A percentile compares a stretch with the other conserved stretches of the same genome.
Conservation (phyloP, 2,888 invertebrate genomes). For the Brenthis ino region DNA sequence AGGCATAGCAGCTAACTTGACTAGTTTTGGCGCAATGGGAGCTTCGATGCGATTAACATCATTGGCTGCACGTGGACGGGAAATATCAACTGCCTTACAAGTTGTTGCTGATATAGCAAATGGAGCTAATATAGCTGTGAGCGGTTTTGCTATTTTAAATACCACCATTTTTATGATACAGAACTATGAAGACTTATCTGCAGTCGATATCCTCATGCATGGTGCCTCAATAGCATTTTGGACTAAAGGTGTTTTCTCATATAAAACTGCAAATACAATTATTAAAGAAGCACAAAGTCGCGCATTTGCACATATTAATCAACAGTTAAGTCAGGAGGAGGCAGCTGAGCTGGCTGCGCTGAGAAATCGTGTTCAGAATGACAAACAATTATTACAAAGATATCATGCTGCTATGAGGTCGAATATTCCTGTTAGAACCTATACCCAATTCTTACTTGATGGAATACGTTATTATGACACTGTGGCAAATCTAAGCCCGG, state of each 20-base stretch:
- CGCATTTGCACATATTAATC: conserved; percentile 40
- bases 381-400: conserved; percentile 40
- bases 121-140: conserved; percentile 42
- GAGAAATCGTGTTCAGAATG: conserved; percentile 40
- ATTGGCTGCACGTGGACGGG: conserved; percentile 40
- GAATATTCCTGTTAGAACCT: conserved; percentile 38
- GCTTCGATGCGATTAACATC: conserved; percentile 45
- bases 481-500: conserved; percentile 38
- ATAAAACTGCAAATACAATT: conserved; percentile 42
- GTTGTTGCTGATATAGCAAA: conserved; percentile 43
- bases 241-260: conserved; percentile 43
- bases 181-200: conserved; percentile 40
- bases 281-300: conserved; percentile 42
- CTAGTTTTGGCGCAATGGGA: conserved; percentile 46
- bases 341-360: conserved; percentile 33
- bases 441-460: conserved; percentile 41
- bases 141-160: conserved; percentile 42
- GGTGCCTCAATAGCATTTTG: conserved; percentile 44
- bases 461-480: conserved; percentile 42
- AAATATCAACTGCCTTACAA: conserved; percentile 41
- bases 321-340: conserved; percentile 37
- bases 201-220: conserved; percentile 41
- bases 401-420: conserved; percentile 40
- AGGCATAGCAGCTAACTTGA: conserved; percentile 43
- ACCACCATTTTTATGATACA: conserved; percentile 40